Evolutionary conservation across 2,113 vertebrate genomes (phyloP).

Genomic region (Bettongia penicillata): DNA sequence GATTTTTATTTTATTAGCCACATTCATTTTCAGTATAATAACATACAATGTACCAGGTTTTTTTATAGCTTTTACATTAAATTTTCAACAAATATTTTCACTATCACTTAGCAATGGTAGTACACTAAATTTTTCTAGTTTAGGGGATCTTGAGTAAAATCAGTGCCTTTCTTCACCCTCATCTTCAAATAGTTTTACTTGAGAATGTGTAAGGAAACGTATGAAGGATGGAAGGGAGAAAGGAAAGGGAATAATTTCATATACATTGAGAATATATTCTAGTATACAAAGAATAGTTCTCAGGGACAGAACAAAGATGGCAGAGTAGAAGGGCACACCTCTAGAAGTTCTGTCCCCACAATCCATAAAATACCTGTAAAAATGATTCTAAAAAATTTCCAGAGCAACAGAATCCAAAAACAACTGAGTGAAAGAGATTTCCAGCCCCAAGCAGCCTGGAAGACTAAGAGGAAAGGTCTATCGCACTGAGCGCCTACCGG

Average conservation of each 20-base stretch:
- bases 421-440: too few relatives aligned
- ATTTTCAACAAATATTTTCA: neutral
- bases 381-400: too few relatives aligned
- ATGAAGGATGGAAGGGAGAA: neutral
- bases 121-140: neutral
- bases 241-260: neutral
- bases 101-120: neutral
- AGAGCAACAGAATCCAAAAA: too few relatives aligned
- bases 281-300: neutral
- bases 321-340: too few relatives aligned
- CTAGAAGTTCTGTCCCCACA: too few relatives aligned
- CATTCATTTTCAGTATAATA: neutral
- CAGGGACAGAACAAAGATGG: too few relatives aligned
- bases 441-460: too few relatives aligned
- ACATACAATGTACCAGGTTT: neutral
- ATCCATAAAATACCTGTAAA: too few relatives aligned
- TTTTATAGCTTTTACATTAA: neutral
- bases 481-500: too few relatives aligned
- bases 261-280: neutral
- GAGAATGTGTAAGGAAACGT: neutral
- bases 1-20: neutral
- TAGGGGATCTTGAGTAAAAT: neutral
- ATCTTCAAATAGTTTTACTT: neutral
- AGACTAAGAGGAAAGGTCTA: too few relatives aligned
- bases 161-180: neutral